A percentile compares a stretch with the other conserved stretches of the same genome.
phyloP scores from a whole-genome alignment of 1,140 invertebrate species.

The Apis dorsata region DNA sequence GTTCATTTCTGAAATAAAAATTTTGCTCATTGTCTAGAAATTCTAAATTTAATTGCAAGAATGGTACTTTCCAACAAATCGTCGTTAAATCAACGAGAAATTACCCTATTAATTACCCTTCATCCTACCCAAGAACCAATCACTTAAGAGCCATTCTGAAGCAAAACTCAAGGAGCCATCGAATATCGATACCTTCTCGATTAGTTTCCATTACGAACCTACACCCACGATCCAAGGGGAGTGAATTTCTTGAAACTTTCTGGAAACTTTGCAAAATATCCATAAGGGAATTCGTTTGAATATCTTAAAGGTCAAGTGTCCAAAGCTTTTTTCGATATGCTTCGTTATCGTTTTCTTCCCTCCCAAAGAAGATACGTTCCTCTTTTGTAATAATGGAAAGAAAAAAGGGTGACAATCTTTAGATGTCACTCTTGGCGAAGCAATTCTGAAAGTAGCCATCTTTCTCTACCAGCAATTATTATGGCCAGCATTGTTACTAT shows the following conservation, averaged over 20 bases:
- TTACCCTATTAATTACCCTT: neutral
- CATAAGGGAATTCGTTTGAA: neutral
- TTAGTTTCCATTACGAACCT: constrained; percentile 15
- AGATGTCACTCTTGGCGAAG: neutral
- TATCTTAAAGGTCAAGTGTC: neutral
- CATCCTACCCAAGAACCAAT: neutral
- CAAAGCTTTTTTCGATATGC: neutral
- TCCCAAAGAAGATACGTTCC: neutral
- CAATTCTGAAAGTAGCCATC: neutral
- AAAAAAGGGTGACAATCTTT: no score
- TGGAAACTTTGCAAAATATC: neutral
- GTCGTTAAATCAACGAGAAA: neutral
- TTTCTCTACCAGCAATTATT: neutral
- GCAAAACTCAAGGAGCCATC: neutral
- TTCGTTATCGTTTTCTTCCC: neutral
- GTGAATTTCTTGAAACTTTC: constrained; percentile 8
- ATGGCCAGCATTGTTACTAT: constrained; percentile 31
- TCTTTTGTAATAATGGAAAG: neutral
- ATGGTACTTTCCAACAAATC: neutral
- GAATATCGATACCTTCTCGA: constrained; percentile 22
- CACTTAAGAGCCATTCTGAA: neutral
- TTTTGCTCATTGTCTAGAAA: no score
- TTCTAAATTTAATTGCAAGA: no score
- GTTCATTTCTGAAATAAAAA: no score
- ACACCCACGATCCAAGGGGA: neutral